Percentiles rank a stretch among this genome's conserved stretches.
These are phyloP conservation scores for Incurvaria masculella DNA, from an alignment of 2,888 invertebrate genomes.

Conservation along the genomic window DNA sequence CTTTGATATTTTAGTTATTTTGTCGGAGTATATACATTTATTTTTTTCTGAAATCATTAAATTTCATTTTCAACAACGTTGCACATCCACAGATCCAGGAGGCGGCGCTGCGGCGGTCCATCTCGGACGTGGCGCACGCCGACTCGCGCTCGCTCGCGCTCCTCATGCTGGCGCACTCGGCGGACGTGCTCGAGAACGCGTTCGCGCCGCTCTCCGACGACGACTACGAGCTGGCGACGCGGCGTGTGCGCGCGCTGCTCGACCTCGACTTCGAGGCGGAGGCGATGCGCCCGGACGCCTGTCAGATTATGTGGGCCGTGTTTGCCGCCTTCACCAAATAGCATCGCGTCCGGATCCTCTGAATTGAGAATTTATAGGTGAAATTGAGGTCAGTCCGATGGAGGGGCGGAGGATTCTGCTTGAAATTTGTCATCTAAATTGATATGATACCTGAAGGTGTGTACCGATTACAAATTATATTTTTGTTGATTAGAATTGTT, in stretches of 20 bases:
- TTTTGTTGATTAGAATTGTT: too few relatives aligned
- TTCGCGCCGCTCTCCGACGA: slow-evolving; percentile 97
- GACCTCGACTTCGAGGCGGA: slow-evolving; percentile 98
- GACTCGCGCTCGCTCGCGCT: slow-evolving; percentile 92
- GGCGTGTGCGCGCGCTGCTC: slow-evolving; percentile 91
- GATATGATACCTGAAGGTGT: too few relatives aligned
- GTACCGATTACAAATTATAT: too few relatives aligned
- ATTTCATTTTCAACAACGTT: too few relatives aligned
- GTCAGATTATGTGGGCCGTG: slow-evolving; percentile 98
- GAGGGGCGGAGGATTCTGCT: not conserved
- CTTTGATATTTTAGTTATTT: too few relatives aligned
- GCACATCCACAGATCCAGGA: slow-evolving; percentile 99
- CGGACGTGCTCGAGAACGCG: slow-evolving; percentile 98
- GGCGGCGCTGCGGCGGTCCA: slow-evolving; percentile 93
- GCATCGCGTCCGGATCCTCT: slow-evolving; percentile 31
- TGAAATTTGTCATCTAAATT: too few relatives aligned
- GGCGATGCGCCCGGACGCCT: slow-evolving; percentile 84
- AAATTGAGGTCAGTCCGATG: not conserved
- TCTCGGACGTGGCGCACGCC: slow-evolving; percentile 96
- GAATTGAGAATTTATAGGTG: too few relatives aligned
- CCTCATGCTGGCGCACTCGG: slow-evolving; percentile 94
- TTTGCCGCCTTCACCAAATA: slow-evolving; percentile 98
- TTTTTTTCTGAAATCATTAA: too few relatives aligned
- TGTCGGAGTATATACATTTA: too few relatives aligned
- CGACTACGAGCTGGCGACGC: slow-evolving; percentile 97